These are phyloP conservation scores for Altica lythri DNA, from an alignment of 2,888 invertebrate species.

Conservation along the genomic window DNA sequence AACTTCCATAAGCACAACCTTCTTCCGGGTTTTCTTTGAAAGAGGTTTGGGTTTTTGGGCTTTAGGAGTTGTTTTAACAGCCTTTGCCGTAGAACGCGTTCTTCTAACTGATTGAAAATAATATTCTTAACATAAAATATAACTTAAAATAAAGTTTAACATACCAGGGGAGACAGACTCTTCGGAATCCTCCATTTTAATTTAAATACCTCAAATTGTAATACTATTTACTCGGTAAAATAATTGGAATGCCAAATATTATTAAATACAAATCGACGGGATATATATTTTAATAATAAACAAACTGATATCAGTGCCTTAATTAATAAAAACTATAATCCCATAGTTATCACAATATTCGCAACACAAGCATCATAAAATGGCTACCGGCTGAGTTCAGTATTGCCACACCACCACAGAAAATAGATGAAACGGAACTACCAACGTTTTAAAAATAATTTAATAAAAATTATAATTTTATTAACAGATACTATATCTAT, in stretches of 20 bases:
- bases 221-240: neutral
- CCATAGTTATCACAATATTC: too few relatives aligned
- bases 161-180: conserved; percentile 3
- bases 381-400: too few relatives aligned
- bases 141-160: neutral
- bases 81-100: conserved; percentile 62
- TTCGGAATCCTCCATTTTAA: conserved; percentile 9
- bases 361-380: too few relatives aligned
- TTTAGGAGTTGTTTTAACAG: conserved; percentile 47
- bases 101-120: conserved; percentile 57
- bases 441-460: too few relatives aligned
- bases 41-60: conserved; percentile 41
- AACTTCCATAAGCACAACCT: conserved; percentile 56
- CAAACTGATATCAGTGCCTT: too few relatives aligned
- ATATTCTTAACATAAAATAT: neutral
- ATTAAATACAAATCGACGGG: neutral
- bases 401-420: too few relatives aligned
- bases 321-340: too few relatives aligned
- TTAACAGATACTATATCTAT: too few relatives aligned
- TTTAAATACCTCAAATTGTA: neutral
- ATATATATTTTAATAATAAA: too few relatives aligned
- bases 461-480: too few relatives aligned
- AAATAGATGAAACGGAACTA: too few relatives aligned
- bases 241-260: neutral
- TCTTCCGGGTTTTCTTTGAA: conserved; percentile 54